Evolutionary conservation across 92 coral and sea anemone genomes (phyloP), one percentile per base, ranked within the genome.

Genomic region (Phenganax marumi): DNA sequence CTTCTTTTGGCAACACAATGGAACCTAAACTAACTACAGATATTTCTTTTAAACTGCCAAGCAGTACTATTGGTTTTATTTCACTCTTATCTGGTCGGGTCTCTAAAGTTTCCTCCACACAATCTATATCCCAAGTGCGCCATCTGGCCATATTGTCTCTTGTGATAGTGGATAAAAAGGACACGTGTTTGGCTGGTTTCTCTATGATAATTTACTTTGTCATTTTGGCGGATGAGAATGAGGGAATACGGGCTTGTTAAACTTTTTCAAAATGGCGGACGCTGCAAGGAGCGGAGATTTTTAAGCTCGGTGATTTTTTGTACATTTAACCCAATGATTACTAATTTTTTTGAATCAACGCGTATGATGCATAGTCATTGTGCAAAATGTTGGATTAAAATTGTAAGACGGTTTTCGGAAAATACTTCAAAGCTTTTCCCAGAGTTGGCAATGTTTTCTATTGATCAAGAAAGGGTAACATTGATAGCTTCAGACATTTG

Each of bases 1-100:
- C 83, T 23, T 65, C 83, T 62, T 62, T 78, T 17, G 83, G 83
- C 50, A 78, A 50, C 2, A 60, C 61, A 78, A 78, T 78, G 19
- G 72, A 46, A 61, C 73, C 43, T 26, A 78, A 10, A 18, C n/a
- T 50, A 0, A 76, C 0, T 10, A 8, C 6, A 25, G 72, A 11
- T 3, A 23, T 66, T 33, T 66, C 50, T 25, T 25, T 66, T 12
- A 2, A 12, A 8, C 72, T n/a, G 3, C 72, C 58, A 49, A 21
- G 24, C 14, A 47, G 57, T 19, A 72, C 47, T n/a, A 52, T 8
- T 49, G 55, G 55, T 72, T 72, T 33, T 11, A 72, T 19, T 16
- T 72, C 55, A 2, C 50, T 19, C 12, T 52, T 24, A 8, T 43
- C 11, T 33, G 52, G 75, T 33, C 11, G 75, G 5, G 17, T 12